phyloP scores from a whole-genome alignment of 2,888 invertebrate species.

The Eurytoma adleriae region DNA sequence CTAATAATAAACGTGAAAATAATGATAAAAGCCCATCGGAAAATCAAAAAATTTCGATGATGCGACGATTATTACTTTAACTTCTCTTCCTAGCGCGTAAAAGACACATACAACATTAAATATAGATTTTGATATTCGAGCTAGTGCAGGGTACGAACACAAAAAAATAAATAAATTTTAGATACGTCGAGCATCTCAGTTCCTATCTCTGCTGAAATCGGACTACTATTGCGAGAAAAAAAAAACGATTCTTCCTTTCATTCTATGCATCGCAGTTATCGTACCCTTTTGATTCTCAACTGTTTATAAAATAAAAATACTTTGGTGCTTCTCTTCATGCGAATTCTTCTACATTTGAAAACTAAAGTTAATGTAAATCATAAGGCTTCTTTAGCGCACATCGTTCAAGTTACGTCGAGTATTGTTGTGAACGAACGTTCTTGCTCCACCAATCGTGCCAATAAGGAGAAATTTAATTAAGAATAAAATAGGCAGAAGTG shows the following conservation, averaged over 20 bases:
- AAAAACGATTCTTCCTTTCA: constrained; percentile 37
- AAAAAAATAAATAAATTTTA: constrained; percentile 21
- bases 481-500: constrained; percentile 33
- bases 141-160: constrained; percentile 50
- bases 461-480: constrained; percentile 51
- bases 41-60: constrained; percentile 33
- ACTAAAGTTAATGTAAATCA: constrained; percentile 30
- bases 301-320: constrained; percentile 29
- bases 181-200: constrained; percentile 36
- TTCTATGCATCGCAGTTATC: constrained; percentile 18
- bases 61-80: constrained; percentile 37
- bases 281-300: constrained; percentile 27
- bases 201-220: constrained; percentile 45
- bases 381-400: constrained; percentile 52
- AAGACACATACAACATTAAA: constrained; percentile 24
- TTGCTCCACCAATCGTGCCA: constrained; percentile 53
- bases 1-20: constrained; percentile 23
- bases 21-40: constrained; percentile 6
- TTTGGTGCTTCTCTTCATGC: constrained; percentile 47
- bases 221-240: constrained; percentile 24
- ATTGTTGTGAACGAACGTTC: constrained; percentile 27
- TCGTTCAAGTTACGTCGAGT: constrained; percentile 28
- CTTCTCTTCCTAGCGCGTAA: constrained; percentile 39
- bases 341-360: constrained; percentile 43
- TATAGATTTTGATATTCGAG: constrained; percentile 53